A percentile compares a stretch with the other conserved stretches of the same genome.
These are phyloP conservation scores for Rhynchophorus ferrugineus DNA, from an alignment of 1,140 invertebrate genomes.

Conservation along the genomic window DNA sequence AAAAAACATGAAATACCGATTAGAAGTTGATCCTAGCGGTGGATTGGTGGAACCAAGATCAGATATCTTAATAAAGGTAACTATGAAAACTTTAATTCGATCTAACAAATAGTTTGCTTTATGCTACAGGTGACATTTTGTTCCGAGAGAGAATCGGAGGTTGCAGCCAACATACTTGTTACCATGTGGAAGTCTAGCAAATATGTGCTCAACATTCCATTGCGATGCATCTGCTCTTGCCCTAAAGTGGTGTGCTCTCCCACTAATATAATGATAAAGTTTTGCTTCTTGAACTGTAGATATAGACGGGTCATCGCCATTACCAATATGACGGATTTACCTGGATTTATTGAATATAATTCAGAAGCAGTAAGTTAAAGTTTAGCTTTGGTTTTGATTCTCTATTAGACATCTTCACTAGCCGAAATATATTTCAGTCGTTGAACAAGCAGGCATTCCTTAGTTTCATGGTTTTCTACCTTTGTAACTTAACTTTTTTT, in stretches of 20 bases:
- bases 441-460: no score
- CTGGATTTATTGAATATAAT: conserved; percentile 3
- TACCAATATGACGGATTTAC: background rate
- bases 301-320: conserved; percentile 21
- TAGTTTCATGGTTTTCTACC: no score
- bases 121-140: conserved; percentile 4
- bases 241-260: conserved; percentile 26
- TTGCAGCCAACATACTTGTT: background rate
- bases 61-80: background rate
- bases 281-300: conserved; percentile 32
- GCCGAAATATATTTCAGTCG: no score
- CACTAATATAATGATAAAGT: conserved; percentile 27
- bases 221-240: conserved; percentile 5
- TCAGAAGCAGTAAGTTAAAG: background rate
- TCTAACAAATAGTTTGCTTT: no score
- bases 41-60: background rate
- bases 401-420: no score
- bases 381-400: no score
- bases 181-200: conserved; percentile 12
- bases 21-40: background rate
- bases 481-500: no score
- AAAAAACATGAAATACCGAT: background rate
- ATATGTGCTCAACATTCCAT: background rate
- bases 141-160: background rate
- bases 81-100: no score